These are phyloP conservation scores for Antigone vipio DNA, from an alignment of 2,113 vertebrate species.

Conservation along the genomic window DNA sequence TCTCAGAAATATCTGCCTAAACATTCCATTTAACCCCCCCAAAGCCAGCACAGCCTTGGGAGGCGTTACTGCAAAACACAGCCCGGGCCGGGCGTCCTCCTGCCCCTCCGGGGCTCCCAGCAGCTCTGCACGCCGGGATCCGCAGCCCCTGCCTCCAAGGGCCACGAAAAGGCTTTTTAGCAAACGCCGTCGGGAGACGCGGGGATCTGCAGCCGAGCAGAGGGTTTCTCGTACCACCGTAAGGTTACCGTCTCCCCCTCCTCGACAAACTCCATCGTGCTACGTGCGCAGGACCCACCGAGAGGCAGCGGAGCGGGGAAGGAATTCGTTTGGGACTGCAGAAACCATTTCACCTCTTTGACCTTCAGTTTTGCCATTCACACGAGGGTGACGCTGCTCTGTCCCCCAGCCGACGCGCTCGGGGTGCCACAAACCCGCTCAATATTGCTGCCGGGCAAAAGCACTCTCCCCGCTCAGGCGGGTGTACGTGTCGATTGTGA, in stretches of 20 bases:
- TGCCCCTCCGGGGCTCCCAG: not conserved
- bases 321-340: not conserved
- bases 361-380: not conserved
- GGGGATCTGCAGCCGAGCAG: fast-evolving
- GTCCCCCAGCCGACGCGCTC: not conserved
- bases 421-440: fast-evolving
- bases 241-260: too few relatives aligned
- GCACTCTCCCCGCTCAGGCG: not conserved
- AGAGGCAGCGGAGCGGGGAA: not conserved
- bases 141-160: not conserved
- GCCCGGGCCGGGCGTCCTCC: fast-evolving
- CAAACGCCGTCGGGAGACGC: fast-evolving
- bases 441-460: not conserved
- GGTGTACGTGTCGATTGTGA: not conserved
- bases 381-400: fast-evolving
- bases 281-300: fast-evolving
- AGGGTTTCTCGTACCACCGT: fast-evolving
- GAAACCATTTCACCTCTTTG: not conserved
- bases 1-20: too few relatives aligned
- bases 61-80: fast-evolving
- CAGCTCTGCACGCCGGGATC: fast-evolving
- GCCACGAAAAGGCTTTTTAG: fast-evolving
- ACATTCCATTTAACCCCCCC: too few relatives aligned
- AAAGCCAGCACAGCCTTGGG: not conserved
- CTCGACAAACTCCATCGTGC: not conserved